phyloP scores from a whole-genome alignment of 2,797 vertebrate species.

The Scolopax rusticola region DNA sequence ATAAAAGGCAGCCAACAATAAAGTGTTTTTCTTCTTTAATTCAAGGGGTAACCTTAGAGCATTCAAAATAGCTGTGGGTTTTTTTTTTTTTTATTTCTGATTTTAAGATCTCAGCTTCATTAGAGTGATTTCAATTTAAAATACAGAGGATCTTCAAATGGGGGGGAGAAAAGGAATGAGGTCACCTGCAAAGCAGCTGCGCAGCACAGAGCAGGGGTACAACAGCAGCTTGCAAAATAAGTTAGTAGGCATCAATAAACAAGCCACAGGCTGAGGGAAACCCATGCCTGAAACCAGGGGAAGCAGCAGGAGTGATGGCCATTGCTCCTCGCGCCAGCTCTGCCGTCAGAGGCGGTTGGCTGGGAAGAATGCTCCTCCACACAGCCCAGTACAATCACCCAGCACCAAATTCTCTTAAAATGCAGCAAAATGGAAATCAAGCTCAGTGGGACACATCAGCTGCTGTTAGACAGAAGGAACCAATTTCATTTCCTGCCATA shows the following conservation, averaged over 20 bases:
- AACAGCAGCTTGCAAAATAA: neutral
- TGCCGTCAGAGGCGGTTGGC: neutral
- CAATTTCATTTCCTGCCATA: neutral
- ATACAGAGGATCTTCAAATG: neutral
- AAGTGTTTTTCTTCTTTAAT: conserved; percentile 45
- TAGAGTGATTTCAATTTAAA: conserved; percentile 10
- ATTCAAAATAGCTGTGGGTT: neutral
- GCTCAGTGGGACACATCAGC: neutral
- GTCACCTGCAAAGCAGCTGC: accelerated
- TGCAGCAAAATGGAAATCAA: neutral
- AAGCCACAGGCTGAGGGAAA: neutral
- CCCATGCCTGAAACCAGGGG: neutral
- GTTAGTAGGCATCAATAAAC: neutral
- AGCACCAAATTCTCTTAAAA: neutral
- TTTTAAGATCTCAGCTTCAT: neutral
- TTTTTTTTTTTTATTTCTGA: neutral
- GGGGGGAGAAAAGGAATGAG: neutral
- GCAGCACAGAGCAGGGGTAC: accelerated
- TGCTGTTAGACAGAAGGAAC: neutral
- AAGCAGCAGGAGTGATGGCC: neutral
- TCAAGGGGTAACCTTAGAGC: conserved; percentile 19
- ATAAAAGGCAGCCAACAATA: neutral
- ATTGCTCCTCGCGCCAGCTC: accelerated
- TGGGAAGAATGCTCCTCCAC: neutral
- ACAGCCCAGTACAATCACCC: neutral